Base-by-base conservation (phyloP, 2,888 invertebrate genomes). In the Lasioglossum oenotherae region DNA sequence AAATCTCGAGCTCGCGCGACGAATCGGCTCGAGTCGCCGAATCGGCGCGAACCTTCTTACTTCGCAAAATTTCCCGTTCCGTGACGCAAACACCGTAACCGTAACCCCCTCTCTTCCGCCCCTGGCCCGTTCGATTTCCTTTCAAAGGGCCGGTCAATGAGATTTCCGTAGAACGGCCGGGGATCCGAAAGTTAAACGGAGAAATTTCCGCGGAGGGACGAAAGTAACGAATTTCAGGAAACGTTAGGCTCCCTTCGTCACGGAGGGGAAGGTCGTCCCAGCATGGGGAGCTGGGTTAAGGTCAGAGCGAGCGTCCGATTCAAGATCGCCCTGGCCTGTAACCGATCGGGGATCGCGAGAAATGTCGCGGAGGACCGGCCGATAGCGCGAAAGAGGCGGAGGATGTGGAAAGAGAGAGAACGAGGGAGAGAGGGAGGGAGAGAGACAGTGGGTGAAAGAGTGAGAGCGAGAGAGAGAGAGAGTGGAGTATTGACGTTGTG, bases 401-500 rank as follows among this genome's bases (percentile, higher is more conserved):
- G n/a, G 44, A 75, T n/a, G 69, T 79, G n/a, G 60, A 72, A 31
- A n/a, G 73, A 80, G 27, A 78, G 81, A 75, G 71, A 75, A 86
- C 90, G 89, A 91, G 82, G 82, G 92, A 94, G 75, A 81, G 86
- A 91, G 91, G 91, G 82, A 75, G 74, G 72, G 44, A 72, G 77
- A 81, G 87, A 91, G 91, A 91, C 82, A 78, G 67, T 19, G 64
- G 16, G 44, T 44, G 12, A 44, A 44, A 74, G 83, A 74, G 81
- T 69, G 69, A 80, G 78, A 80, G 87, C 90, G 90, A 91, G 82
- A 84, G 93, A 94, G 64, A 78, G 80, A 81, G 87, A 91, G 91
- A 91, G 82, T 83, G 87, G 92, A 94, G 94, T 94, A 94, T 94
- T 94, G 94, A 94, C 94, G 94, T 93, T 92, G 92, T 87, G 91